phyloP scores from a whole-genome alignment of 1,140 invertebrate species.

The Batillaria attramentaria region DNA sequence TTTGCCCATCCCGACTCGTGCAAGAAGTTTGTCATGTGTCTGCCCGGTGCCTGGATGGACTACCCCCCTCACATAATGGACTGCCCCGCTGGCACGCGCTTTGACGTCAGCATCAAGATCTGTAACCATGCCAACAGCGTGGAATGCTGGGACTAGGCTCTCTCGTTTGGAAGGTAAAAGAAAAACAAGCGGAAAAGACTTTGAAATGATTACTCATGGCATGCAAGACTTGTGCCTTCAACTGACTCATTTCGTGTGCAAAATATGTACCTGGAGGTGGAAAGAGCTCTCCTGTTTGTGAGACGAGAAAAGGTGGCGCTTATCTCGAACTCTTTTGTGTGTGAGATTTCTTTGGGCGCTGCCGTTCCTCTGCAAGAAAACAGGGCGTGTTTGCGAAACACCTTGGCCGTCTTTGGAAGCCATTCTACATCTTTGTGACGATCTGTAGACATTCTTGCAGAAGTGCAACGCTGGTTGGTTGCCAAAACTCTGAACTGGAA shows the following conservation, averaged over 20 bases:
- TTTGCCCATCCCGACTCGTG: constrained; percentile 44
- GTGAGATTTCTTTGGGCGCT: too few relatives aligned
- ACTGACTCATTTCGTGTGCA: background rate
- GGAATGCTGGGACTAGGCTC: constrained; percentile 34
- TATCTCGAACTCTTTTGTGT: too few relatives aligned
- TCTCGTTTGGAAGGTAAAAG: background rate
- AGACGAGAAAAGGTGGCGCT: too few relatives aligned
- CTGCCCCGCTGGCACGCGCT: constrained; percentile 48
- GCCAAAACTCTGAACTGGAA: too few relatives aligned
- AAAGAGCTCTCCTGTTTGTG: background rate
- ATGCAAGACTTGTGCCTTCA: background rate
- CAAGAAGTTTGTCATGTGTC: constrained; percentile 46
- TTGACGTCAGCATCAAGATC: constrained; percentile 46
- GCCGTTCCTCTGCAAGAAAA: too few relatives aligned
- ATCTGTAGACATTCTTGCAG: too few relatives aligned
- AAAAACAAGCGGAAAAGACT: background rate
- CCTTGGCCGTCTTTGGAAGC: too few relatives aligned
- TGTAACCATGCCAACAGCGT: constrained; percentile 48
- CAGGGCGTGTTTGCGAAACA: too few relatives aligned
- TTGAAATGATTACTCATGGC: background rate
- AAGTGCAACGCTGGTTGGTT: too few relatives aligned
- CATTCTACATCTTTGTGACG: too few relatives aligned
- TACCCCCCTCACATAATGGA: constrained; percentile 45
- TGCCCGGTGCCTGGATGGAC: constrained; percentile 39
- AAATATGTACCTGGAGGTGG: background rate